Conservation (phyloP, 2,797 vertebrate species). For the Dipus sagitta region DNA sequence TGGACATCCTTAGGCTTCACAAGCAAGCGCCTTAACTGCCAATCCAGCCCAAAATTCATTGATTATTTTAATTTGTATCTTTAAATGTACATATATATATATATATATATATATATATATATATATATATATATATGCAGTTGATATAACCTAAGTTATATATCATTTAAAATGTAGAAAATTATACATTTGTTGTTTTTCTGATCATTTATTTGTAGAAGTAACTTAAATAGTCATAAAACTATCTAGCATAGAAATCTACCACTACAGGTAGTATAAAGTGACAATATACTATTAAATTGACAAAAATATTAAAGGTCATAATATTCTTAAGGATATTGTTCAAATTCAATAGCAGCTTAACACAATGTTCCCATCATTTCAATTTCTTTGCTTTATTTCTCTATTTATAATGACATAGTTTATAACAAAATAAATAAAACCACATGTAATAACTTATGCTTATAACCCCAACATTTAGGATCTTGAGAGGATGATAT, state of each 20-base stretch:
- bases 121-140: no score
- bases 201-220: background rate
- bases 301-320: background rate
- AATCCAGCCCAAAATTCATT: no score
- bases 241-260: background rate
- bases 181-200: background rate
- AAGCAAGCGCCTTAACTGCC: no score
- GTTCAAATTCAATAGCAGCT: background rate
- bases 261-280: background rate
- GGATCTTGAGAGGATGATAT: no score
- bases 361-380: background rate
- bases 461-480: no score
- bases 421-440: background rate
- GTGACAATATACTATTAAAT: background rate
- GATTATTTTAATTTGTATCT: background rate
- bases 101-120: no score
- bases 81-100: background rate
- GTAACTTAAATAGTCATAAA: background rate
- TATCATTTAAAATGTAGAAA: background rate
- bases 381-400: background rate
- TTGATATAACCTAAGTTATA: background rate
- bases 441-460: no score
- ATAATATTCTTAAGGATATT: background rate
- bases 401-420: background rate
- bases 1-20: no score